A percentile compares a stretch with the other conserved stretches of the same genome.
Evolutionary conservation across 1,140 invertebrate genomes (phyloP).

Genomic region (Tachypleus tridentatus): DNA sequence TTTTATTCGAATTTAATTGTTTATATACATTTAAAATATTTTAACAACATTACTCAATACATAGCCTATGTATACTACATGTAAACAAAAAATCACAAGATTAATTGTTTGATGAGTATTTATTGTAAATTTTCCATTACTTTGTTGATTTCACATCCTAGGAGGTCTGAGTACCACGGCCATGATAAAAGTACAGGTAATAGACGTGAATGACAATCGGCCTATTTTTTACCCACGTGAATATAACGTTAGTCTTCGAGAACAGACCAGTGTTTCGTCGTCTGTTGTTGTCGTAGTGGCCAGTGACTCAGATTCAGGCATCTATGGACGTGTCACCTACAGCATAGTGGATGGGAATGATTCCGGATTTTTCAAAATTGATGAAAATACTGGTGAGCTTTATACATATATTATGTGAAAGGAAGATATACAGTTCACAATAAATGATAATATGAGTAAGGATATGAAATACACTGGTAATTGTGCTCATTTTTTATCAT

Average conservation of each 20-base stretch:
- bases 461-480: constrained; percentile 34
- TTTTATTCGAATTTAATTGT: too few relatives aligned
- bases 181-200: constrained; percentile 78
- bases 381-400: constrained; percentile 53
- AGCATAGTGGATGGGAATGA: constrained; percentile 67
- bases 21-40: too few relatives aligned
- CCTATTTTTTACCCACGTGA: constrained; percentile 72
- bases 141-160: constrained; percentile 36
- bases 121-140: too few relatives aligned
- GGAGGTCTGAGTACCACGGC: constrained; percentile 83
- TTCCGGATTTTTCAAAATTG: constrained; percentile 66
- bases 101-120: too few relatives aligned
- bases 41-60: too few relatives aligned
- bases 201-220: constrained; percentile 87
- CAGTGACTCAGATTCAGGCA: constrained; percentile 70
- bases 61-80: too few relatives aligned
- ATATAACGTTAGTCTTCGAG: constrained; percentile 74
- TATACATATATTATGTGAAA: too few relatives aligned
- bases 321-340: constrained; percentile 59
- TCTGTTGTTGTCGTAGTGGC: constrained; percentile 58
- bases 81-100: too few relatives aligned
- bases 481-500: too few relatives aligned
- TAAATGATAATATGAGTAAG: too few relatives aligned
- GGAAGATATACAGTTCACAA: too few relatives aligned
- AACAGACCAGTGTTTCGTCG: constrained; percentile 34